These are phyloP conservation scores for Channa maculata DNA, from an alignment of 2,113 vertebrate genomes.

Conservation along the genomic window DNA sequence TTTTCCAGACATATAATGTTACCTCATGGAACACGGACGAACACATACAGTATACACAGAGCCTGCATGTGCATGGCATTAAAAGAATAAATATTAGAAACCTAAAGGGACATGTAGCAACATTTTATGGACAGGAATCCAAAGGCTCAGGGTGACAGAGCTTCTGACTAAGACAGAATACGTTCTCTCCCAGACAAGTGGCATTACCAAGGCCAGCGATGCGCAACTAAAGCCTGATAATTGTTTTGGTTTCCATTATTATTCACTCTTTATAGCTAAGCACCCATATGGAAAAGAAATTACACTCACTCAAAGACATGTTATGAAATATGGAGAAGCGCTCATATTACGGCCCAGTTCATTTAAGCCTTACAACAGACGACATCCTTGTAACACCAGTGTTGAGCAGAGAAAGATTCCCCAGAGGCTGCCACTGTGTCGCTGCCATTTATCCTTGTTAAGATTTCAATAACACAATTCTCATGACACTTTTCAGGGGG, in stretches of 20 bases:
- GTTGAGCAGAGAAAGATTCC: slow-evolving; percentile 44
- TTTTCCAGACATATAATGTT: slow-evolving; percentile 30
- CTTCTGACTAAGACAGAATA: slow-evolving; percentile 74
- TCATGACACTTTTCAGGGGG: slow-evolving; percentile 56
- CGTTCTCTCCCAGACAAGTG: slow-evolving; percentile 63
- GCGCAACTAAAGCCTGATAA: slow-evolving; percentile 72
- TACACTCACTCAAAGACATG: slow-evolving; percentile 53
- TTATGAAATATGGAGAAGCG: slow-evolving; percentile 60
- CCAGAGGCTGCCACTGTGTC: slow-evolving; percentile 43
- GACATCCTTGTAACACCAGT: slow-evolving; percentile 51
- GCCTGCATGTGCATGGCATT: slow-evolving; percentile 13
- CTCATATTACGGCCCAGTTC: slow-evolving; percentile 52
- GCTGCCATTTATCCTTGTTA: slow-evolving; percentile 76
- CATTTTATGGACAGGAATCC: slow-evolving; percentile 35
- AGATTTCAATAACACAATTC: slow-evolving; percentile 68
- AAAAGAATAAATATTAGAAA: slow-evolving; percentile 3
- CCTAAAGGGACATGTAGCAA: slow-evolving; percentile 36
- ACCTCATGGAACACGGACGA: slow-evolving; percentile 12
- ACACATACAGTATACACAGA: slow-evolving; percentile 12
- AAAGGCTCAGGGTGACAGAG: slow-evolving; percentile 45
- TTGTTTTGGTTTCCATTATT: slow-evolving; percentile 77
- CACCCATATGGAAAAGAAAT: slow-evolving; percentile 65
- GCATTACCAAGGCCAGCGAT: slow-evolving; percentile 60
- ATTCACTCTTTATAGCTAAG: slow-evolving; percentile 58
- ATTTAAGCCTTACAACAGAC: slow-evolving; percentile 57